Conservation (phyloP, 2,797 vertebrate species). For the Lepilemur septentrionalis region DNA sequence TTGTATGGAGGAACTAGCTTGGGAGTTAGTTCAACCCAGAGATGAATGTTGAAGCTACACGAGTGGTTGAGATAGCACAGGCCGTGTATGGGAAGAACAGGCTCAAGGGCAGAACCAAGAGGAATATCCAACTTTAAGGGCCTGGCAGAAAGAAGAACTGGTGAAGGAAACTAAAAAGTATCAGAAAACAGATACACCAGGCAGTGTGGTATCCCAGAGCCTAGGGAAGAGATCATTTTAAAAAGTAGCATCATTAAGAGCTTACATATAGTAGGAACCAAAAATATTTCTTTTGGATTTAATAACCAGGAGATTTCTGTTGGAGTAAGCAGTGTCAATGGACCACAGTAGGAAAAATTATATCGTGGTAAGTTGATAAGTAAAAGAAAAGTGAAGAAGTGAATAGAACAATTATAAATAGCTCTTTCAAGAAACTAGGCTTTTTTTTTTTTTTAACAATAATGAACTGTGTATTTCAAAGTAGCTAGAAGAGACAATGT, state of each 20-base stretch:
- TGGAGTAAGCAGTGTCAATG: background rate
- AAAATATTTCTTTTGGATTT: background rate
- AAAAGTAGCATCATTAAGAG: background rate
- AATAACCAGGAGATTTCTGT: background rate
- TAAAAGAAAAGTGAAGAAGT: background rate
- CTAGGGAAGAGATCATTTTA: background rate
- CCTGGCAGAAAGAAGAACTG: background rate
- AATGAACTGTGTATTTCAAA: too few relatives aligned
- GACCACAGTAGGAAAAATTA: background rate
- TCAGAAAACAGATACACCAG: background rate
- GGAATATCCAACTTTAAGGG: background rate
- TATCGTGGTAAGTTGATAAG: background rate
- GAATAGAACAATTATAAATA: background rate
- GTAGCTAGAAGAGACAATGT: too few relatives aligned
- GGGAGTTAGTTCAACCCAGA: background rate
- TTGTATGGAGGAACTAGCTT: background rate
- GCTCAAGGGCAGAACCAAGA: background rate
- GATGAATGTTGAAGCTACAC: rapidly evolving
- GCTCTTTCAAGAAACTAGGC: background rate
- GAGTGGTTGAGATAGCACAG: background rate
- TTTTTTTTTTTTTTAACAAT: too few relatives aligned
- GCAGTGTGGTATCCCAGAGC: background rate
- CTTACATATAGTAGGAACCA: background rate
- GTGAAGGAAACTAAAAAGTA: background rate
- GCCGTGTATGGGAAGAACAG: background rate